Evolutionary conservation across 2,888 invertebrate species (phyloP), one percentile per base, ranked within the genome.

Genomic region (Polydrusus tereticollis): DNA sequence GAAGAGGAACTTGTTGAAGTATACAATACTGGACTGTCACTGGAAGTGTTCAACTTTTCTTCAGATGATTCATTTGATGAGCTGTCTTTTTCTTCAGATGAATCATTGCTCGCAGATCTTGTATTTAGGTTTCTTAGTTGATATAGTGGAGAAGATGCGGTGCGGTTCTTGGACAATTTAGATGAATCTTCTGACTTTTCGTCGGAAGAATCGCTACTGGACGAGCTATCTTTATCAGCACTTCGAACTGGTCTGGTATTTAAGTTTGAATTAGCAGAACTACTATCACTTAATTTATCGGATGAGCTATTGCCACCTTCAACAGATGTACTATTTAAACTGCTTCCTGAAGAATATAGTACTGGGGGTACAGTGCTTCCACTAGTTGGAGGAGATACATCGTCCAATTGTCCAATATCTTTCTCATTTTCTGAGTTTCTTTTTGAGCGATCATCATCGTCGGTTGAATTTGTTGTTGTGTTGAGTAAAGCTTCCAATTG

Each of bases 401-500:
- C 36, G 21, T 60, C 60, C 16, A 50, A 52, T 6, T 38, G 38
- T 10, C 59, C 47, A 12, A 33, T 18, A 10, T 45, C 21, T 36
- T 57, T 16, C 14, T 38, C 21, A n/a, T 14, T 21, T 5, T 16
- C 29, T 4, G 16, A 0, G 23, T 4, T 29, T 14, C 52, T 14
- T 55, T 23, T 41, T 14, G 41, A 23, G 7, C 41, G 60, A 12
- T n/a, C 10, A 18, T n/a, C 8, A 0, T 59, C 59, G 18, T 59
- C 20, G 12, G 41, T 60, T 16, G 14, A 3, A 10, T 55, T 60
- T 41, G 60, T 29, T 3, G 58, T 45, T 14, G 7, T 21, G 18
- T 58, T 58, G n/a, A 67, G 58, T 33, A 67, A 7, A 2, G 67
- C 8, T 7, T 43, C 67, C 1, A 67, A 18, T n/a, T 18, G 26